Evolutionary conservation across 2,797 vertebrate genomes (phyloP).

Genomic region (Mormyrops boulengeri): DNA sequence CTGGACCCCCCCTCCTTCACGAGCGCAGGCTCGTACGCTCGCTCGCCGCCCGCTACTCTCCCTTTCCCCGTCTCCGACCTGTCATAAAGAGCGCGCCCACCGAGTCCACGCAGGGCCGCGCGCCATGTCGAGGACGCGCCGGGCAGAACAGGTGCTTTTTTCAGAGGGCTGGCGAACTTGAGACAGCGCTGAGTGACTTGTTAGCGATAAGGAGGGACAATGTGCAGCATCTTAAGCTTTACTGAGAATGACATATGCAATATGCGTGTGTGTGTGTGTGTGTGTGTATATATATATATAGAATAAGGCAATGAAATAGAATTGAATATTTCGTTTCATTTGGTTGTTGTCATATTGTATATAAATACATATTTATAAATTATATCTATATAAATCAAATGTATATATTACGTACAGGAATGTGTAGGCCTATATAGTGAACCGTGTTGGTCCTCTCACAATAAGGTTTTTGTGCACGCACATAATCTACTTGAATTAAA

Average conservation of each 20-base stretch:
- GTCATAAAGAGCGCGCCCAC: slow-evolving; percentile 74
- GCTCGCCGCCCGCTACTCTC: slow-evolving; percentile 45
- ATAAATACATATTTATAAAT: neutral
- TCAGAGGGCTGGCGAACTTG: slow-evolving; percentile 14
- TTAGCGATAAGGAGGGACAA: neutral
- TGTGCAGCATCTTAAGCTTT: neutral
- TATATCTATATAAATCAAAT: neutral
- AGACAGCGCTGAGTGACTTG: slow-evolving; percentile 9
- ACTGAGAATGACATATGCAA: neutral
- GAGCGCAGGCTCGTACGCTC: slow-evolving; percentile 58
- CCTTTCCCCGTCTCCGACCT: slow-evolving; percentile 61
- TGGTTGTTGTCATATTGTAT: neutral
- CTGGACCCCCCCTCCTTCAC: slow-evolving; percentile 44
- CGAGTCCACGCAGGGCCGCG: slow-evolving; percentile 60
- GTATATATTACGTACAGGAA: neutral
- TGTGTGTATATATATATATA: too few species aligned
- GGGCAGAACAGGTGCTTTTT: slow-evolving; percentile 55
- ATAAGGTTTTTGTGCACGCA: neutral
- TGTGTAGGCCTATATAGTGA: neutral
- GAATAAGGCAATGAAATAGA: neutral
- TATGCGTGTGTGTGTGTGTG: too few species aligned
- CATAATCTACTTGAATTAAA: slow-evolving; percentile 2
- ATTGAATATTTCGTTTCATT: neutral
- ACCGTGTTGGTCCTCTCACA: neutral
- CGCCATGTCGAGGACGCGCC: slow-evolving; percentile 54